Conservation (phyloP, 2,888 invertebrate genomes). For the Dolichopus griseipennis region DNA sequence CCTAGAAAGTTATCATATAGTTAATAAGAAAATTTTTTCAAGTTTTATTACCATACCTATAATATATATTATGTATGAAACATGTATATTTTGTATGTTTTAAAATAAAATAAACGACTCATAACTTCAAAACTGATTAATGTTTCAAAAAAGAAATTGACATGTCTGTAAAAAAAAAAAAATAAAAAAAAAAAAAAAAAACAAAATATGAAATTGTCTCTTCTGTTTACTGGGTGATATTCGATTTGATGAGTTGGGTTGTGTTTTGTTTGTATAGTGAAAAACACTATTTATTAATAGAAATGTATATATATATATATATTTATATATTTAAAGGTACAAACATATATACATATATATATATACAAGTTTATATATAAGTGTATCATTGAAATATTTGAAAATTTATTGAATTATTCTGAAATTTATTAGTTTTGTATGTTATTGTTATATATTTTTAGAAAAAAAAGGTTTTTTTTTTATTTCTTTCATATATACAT, state of each 20-base stretch:
- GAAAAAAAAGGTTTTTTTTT: neutral
- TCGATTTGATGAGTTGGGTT: neutral
- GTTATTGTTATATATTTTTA: neutral
- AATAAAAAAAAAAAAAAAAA: too few species aligned
- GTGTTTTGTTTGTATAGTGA: neutral
- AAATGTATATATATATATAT: neutral
- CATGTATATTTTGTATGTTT: neutral
- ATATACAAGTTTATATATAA: too few species aligned
- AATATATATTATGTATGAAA: neutral
- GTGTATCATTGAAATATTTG: neutral
- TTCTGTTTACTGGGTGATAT: slow-evolving; percentile 1
- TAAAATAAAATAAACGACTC: neutral
- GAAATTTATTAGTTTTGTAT: neutral
- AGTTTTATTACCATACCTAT: neutral
- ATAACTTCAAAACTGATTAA: neutral
- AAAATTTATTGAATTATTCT: neutral
- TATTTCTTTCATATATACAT: neutral
- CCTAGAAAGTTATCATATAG: too few species aligned
- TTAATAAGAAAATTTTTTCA: too few species aligned
- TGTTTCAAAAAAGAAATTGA: neutral
- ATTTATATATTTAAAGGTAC: too few species aligned
- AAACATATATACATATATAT: too few species aligned
- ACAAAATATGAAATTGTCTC: neutral
- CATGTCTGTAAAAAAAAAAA: neutral
- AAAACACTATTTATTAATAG: too few species aligned